phyloP scores from a whole-genome alignment of 2,113 vertebrate species.

The Anoplopoma fimbria region DNA sequence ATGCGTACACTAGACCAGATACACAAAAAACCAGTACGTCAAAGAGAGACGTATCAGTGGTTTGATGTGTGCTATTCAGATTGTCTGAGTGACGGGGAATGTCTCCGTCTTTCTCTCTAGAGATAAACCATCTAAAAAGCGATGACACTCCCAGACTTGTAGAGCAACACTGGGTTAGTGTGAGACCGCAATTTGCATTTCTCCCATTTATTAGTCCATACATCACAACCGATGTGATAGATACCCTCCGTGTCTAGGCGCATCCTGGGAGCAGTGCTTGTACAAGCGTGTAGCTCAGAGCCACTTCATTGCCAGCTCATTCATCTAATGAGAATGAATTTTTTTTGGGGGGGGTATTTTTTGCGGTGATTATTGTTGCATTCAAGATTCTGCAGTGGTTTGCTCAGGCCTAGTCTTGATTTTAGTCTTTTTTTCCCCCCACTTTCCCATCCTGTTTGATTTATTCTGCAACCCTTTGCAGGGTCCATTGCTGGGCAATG shows the following conservation, averaged over 20 bases:
- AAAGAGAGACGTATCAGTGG: not conserved
- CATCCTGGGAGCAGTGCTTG: not conserved
- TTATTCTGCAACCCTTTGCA: not conserved
- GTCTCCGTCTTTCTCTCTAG: not conserved
- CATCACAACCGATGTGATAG: constrained; percentile 17
- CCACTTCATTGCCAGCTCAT: constrained; percentile 6
- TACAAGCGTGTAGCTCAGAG: not conserved
- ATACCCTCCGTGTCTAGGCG: not conserved
- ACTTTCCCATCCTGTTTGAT: not conserved
- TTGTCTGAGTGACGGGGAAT: constrained; percentile 1
- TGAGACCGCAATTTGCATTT: not conserved
- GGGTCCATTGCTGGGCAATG: not conserved
- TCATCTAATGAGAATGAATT: not conserved
- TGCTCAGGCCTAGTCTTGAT: not conserved
- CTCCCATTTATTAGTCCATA: constrained; percentile 8
- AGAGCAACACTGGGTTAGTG: not conserved
- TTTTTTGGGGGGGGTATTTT: not conserved
- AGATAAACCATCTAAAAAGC: constrained; percentile 26
- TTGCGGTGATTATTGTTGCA: not conserved
- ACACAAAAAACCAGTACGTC: not conserved
- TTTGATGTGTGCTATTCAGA: not conserved
- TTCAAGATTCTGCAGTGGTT: not conserved
- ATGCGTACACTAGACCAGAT: not conserved
- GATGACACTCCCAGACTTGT: not conserved
- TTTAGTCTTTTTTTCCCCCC: not conserved